phyloP scores from a whole-genome alignment of 2,113 vertebrate species.

The Sceloporus undulatus region DNA sequence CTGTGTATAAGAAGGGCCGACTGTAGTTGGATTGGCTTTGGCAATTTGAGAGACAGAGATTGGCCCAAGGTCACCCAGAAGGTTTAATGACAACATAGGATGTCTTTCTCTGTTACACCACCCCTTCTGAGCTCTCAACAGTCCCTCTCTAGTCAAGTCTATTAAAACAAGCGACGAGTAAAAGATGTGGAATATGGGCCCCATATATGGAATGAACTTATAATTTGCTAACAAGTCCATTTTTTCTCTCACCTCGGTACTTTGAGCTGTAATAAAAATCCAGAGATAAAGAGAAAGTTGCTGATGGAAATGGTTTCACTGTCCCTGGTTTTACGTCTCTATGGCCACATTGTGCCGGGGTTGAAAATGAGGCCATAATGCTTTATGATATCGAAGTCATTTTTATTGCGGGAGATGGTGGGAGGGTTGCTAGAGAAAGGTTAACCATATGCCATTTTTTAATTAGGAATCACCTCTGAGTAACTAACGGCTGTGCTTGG shows the following conservation, averaged over 20 bases:
- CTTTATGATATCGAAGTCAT: conserved; percentile 35
- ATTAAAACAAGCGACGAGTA: not conserved
- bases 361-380: conserved; percentile 25
- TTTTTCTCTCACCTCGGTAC: not conserved
- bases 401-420: conserved; percentile 18
- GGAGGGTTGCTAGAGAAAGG: conserved; percentile 23
- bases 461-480: conserved; percentile 37
- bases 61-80: too few relatives aligned
- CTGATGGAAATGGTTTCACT: conserved; percentile 30
- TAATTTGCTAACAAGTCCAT: conserved; percentile 4
- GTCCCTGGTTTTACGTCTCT: conserved; percentile 25
- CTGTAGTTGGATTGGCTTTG: too few relatives aligned
- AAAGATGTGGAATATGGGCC: not conserved
- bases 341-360: not conserved
- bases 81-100: not conserved
- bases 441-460: conserved; percentile 34
- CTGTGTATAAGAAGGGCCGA: too few relatives aligned
- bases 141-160: not conserved
- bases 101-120: not conserved
- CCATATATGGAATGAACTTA: not conserved
- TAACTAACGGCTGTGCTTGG: not conserved
- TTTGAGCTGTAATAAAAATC: conserved; percentile 23
- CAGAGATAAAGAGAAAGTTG: conserved; percentile 14
- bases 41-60: too few relatives aligned
- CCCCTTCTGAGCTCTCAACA: not conserved